Base-by-base conservation (phyloP, 2,888 invertebrate species). In the Mycalesis mineus region DNA sequence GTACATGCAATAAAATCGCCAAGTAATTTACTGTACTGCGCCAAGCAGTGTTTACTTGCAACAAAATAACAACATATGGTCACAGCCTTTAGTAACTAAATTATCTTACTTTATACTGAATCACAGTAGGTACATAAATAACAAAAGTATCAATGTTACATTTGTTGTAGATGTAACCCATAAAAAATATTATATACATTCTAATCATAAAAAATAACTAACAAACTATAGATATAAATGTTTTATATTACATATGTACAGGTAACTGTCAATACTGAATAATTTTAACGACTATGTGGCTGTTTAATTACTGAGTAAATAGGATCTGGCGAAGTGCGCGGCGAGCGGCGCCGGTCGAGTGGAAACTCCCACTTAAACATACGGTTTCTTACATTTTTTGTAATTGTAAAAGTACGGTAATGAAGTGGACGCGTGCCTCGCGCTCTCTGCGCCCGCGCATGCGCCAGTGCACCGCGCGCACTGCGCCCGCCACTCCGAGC, bases 381-480 rank as follows among this genome's bases (percentile, higher is more conserved):
- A 78, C 63, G 65, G 66, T 68, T 66, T 68, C 65, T 65, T 64
- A 70, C 74, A 73, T 74, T 78, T 82, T 79, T 84, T 79, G 69
- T 65, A 82, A 81, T 80, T 77, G 87, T 85, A 84, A 84, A 84
- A 81, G 79, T 80, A 70, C 67, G 72, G 71, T 65, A 47, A 66
- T 65, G 66, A 80, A 83, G 82, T 81, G 75, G 62, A 70, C 75
- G 78, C 75, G 78, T 44, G 56, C 31, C 52, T 79, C 77, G 64
- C 49, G 39, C 22, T 39, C 51, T 8, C 37, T 64, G 62, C 67
- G 64, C 61, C 57, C 47, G 61, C 54, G 57, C 51, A 56, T 63
- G 61, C 63, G 58, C 63, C 53, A 63, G 51, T 53, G 58, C 66
- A 63, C 69, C 66, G 66, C 67, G 63, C 65, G 65, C 60, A 56